Conservation (phyloP, 2,113 vertebrate genomes). For the Motacilla alba region DNA sequence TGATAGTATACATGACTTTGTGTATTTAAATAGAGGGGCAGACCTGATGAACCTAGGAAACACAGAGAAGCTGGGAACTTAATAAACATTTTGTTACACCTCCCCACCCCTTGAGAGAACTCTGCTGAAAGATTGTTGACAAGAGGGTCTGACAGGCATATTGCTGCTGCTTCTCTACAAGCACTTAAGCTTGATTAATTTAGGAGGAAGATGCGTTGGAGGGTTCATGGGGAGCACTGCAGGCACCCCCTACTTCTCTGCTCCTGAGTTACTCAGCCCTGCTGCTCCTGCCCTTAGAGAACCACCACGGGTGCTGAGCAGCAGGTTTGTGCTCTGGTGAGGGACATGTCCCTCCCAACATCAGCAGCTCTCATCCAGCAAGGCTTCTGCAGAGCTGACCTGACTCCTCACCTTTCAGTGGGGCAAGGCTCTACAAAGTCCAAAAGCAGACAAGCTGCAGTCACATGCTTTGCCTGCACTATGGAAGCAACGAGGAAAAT, state of each 20-base stretch:
- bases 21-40: neutral
- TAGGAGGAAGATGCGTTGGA: neutral
- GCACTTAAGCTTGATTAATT: neutral
- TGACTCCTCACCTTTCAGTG: neutral
- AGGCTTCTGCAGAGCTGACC: neutral
- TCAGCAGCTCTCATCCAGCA: neutral
- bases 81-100: neutral
- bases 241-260: neutral
- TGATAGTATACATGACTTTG: neutral
- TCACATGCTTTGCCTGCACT: neutral
- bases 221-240: neutral
- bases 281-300: neutral
- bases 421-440: neutral
- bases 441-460: neutral
- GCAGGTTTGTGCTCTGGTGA: neutral
- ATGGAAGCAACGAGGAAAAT: neutral
- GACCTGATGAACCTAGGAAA: neutral
- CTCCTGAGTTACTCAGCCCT: neutral
- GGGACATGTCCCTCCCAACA: neutral
- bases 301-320: neutral
- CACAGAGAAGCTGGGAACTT: neutral
- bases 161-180: neutral
- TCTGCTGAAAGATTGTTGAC: neutral
- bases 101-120: neutral
- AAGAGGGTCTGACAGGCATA: neutral